A percentile compares a stretch with the other conserved stretches of the same genome.
Evolutionary conservation across 35 echinoderm and acorn worm genomes (phyloP).

Genomic region (Anneissia japonica): DNA sequence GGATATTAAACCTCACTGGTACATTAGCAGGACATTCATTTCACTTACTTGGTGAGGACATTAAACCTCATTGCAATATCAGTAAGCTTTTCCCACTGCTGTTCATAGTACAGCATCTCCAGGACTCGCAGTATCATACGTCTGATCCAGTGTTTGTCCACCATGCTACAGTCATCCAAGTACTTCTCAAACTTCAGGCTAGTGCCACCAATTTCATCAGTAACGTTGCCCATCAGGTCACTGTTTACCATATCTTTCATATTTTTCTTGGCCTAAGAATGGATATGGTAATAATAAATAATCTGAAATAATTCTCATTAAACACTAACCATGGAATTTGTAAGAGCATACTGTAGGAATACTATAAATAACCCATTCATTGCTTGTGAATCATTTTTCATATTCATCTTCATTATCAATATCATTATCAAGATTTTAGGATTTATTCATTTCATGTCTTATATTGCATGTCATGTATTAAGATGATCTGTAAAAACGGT

Average conservation of each 20-base stretch:
- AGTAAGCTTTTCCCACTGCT: conserved; percentile 90
- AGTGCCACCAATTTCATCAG: conserved; percentile 82
- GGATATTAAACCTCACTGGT: too few species aligned
- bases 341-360: too few species aligned
- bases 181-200: conserved; percentile 85
- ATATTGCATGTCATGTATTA: too few species aligned
- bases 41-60: conserved; percentile 71
- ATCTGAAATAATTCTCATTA: too few species aligned
- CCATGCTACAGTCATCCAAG: conserved; percentile 67
- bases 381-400: too few species aligned
- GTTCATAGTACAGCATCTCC: conserved; percentile 96
- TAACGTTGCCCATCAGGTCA: conserved; percentile 45
- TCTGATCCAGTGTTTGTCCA: conserved; percentile 87
- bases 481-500: conserved; percentile 70
- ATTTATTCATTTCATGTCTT: too few species aligned
- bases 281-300: too few species aligned
- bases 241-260: neutral
- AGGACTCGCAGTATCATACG: conserved; percentile 71
- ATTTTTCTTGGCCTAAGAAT: neutral
- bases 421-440: too few species aligned
- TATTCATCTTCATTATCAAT: too few species aligned
- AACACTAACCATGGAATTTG: too few species aligned
- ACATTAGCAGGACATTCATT: neutral
- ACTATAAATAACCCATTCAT: too few species aligned
- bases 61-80: conserved; percentile 99